These are phyloP conservation scores for Heliconius melpomene DNA, from an alignment of 1,140 invertebrate genomes.

Conservation along the genomic window DNA sequence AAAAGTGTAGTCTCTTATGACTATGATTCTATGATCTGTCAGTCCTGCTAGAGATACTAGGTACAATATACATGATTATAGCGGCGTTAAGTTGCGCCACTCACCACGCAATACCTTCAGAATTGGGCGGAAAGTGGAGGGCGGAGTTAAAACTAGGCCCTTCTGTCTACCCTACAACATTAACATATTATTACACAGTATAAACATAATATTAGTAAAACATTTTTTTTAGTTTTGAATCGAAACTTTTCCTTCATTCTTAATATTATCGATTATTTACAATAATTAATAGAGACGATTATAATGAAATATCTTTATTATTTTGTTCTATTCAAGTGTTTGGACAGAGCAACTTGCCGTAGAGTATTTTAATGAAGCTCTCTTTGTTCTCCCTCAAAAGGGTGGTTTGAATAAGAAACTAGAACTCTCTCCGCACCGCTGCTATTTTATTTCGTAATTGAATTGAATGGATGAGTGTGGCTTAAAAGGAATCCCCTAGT, in stretches of 20 bases:
- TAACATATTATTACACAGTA: too few species aligned
- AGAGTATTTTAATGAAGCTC: slow-evolving; percentile 70
- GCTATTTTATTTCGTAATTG: slow-evolving; percentile 71
- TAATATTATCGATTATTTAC: not conserved
- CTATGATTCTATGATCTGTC: too few species aligned
- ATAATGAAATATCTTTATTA: slow-evolving; percentile 2
- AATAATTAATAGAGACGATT: not conserved
- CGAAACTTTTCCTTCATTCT: not conserved
- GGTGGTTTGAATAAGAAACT: slow-evolving; percentile 72
- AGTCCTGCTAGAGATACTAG: not conserved
- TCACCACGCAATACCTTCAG: too few species aligned
- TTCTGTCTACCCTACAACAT: too few species aligned
- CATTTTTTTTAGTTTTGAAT: not conserved
- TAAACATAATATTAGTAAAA: too few species aligned
- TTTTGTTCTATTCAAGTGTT: slow-evolving; percentile 30
- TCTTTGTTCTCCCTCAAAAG: slow-evolving; percentile 64
- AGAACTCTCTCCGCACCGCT: slow-evolving; percentile 57
- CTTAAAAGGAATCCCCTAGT: slow-evolving; percentile 47
- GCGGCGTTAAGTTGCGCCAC: too few species aligned
- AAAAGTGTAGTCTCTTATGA: not conserved
- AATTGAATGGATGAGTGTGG: slow-evolving; percentile 60
- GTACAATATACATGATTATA: too few species aligned
- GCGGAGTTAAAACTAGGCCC: too few species aligned
- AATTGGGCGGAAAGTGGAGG: too few species aligned
- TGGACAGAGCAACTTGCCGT: slow-evolving; percentile 42